These are phyloP conservation scores for Sebastes diploproa DNA, from an alignment of 2,797 vertebrate species.

Conservation along the genomic window DNA sequence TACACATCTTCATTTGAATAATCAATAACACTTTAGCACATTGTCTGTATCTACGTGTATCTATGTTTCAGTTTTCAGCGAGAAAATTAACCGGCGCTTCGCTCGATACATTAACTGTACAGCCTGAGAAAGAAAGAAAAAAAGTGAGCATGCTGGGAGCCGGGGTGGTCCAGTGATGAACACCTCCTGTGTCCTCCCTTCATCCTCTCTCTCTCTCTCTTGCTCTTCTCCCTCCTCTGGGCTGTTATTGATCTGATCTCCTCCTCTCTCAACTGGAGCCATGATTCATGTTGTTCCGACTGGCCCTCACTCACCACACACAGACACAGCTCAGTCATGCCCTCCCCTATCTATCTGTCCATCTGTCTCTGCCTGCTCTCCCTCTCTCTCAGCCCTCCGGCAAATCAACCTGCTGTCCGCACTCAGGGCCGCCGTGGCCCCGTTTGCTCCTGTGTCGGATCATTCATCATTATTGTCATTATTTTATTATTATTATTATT, in stretches of 20 bases:
- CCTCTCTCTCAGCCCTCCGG: slow-evolving; percentile 64
- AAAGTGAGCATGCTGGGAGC: slow-evolving; percentile 53
- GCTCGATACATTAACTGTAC: slow-evolving; percentile 22
- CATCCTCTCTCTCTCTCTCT: slow-evolving; percentile 58
- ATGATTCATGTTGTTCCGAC: slow-evolving; percentile 81
- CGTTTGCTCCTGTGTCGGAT: slow-evolving; percentile 3
- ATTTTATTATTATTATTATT: not conserved
- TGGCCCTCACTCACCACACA: slow-evolving; percentile 76
- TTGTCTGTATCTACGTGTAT: not conserved
- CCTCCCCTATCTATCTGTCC: slow-evolving; percentile 80
- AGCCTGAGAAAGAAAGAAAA: slow-evolving; percentile 7
- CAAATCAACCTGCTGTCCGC: slow-evolving; percentile 69
- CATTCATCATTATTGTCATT: not conserved
- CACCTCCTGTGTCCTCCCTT: slow-evolving; percentile 69
- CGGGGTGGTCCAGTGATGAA: slow-evolving; percentile 76
- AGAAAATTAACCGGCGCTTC: slow-evolving; percentile 10
- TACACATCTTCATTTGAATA: slow-evolving; percentile 23
- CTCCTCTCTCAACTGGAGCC: slow-evolving; percentile 77
- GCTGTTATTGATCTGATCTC: slow-evolving; percentile 79
- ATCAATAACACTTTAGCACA: slow-evolving; percentile 43
- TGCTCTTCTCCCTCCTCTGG: slow-evolving; percentile 65
- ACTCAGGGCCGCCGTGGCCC: slow-evolving; percentile 20
- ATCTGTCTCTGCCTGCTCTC: slow-evolving; percentile 78
- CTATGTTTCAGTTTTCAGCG: slow-evolving; percentile 18
- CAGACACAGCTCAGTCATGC: slow-evolving; percentile 82